phyloP scores from a whole-genome alignment of 2,797 vertebrate species.

The Denticeps clupeoides region DNA sequence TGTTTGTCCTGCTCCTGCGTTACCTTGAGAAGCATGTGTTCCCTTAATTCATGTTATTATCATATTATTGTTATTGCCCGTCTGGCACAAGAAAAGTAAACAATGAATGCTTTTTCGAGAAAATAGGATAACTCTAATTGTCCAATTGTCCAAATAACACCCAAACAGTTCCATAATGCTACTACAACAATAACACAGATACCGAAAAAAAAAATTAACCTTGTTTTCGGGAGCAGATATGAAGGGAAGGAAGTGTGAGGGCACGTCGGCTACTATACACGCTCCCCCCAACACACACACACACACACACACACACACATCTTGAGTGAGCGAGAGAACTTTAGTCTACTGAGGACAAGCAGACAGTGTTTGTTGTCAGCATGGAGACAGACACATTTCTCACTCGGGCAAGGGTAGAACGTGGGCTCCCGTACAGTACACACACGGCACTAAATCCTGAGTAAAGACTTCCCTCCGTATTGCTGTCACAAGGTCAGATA shows the following conservation, averaged over 20 bases:
- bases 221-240: conserved; percentile 6
- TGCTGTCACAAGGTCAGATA: conserved; percentile 19
- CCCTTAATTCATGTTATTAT: conserved; percentile 21
- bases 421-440: conserved; percentile 11
- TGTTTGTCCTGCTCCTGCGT: conserved; percentile 5
- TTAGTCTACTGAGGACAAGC: conserved; percentile 19
- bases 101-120: conserved; percentile 14
- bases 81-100: conserved; percentile 7
- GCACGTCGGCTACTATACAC: conserved; percentile 5
- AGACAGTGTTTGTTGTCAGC: conserved; percentile 19
- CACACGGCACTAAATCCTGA: conserved; percentile 15
- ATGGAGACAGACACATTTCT: conserved; percentile 20
- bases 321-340: conserved; percentile 19
- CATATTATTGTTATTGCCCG: conserved; percentile 18
- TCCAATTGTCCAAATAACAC: conserved; percentile 22
- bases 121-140: conserved; percentile 18
- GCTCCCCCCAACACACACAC: not conserved
- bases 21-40: conserved; percentile 3
- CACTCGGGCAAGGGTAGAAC: conserved; percentile 19
- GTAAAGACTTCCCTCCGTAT: conserved; percentile 18
- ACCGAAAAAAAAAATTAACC: conserved; percentile 6
- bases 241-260: conserved; percentile 1
- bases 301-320: conserved; percentile 12
- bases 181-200: no score
- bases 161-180: conserved; percentile 14